Conservation (phyloP, 2,113 vertebrate species). For the Channa maculata region DNA sequence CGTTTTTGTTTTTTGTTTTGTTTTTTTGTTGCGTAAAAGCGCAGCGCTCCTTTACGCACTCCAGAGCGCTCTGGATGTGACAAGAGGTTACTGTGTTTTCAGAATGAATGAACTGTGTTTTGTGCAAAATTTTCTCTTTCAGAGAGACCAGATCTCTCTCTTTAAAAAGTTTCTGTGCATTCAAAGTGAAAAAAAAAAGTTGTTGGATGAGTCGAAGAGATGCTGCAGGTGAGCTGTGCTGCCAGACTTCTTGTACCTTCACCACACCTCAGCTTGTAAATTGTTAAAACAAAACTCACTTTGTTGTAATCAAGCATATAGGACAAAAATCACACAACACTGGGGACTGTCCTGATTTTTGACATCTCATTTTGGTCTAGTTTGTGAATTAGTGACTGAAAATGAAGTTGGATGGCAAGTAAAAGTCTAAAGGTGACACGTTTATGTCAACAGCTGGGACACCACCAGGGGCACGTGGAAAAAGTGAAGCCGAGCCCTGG, state of each 20-base stretch:
- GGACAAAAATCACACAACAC: slow-evolving; percentile 28
- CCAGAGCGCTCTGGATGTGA: slow-evolving; percentile 1
- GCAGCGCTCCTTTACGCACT: slow-evolving; percentile 48
- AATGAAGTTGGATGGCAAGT: slow-evolving; percentile 18
- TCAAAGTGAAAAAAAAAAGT: slow-evolving; percentile 27
- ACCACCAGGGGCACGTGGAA: slow-evolving; percentile 65
- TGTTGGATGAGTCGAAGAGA: slow-evolving; percentile 26
- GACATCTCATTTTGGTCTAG: slow-evolving; percentile 64
- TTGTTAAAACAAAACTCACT: slow-evolving; percentile 12
- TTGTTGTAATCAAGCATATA: slow-evolving; percentile 56
- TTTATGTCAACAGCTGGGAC: slow-evolving; percentile 53
- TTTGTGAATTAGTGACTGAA: slow-evolving; percentile 35
- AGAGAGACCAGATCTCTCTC: background rate
- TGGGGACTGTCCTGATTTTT: slow-evolving; percentile 59
- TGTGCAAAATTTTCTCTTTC: background rate
- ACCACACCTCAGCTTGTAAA: slow-evolving; percentile 21
- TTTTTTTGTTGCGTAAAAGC: slow-evolving; percentile 41
- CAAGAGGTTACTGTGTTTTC: slow-evolving; percentile 14
- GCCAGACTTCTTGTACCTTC: slow-evolving; percentile 6
- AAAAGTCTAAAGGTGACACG: slow-evolving; percentile 47
- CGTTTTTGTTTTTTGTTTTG: background rate
- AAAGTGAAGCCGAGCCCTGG: slow-evolving; percentile 61
- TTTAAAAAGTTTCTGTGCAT: slow-evolving; percentile 46
- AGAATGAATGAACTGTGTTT: slow-evolving; percentile 66
- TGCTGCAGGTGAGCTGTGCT: slow-evolving; percentile 62